phyloP scores from a whole-genome alignment of 2,888 invertebrate genomes.

The Anthrax anthrax region DNA sequence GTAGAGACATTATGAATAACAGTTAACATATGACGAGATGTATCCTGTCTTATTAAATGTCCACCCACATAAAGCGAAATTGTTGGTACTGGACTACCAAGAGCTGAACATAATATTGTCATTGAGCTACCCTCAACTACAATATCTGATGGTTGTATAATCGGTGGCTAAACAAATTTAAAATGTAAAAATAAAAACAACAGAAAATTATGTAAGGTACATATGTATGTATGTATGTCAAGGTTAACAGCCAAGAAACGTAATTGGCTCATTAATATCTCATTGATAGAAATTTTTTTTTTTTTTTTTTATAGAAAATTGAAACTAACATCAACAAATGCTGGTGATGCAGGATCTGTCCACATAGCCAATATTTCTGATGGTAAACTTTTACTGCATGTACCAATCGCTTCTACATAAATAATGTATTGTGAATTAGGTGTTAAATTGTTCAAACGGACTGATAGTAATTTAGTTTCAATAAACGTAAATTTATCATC shows the following conservation, averaged over 20 bases:
- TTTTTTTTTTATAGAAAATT: background rate
- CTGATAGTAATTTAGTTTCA: conserved; percentile 53
- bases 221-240: background rate
- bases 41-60: conserved; percentile 65
- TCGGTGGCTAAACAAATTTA: conserved; percentile 49
- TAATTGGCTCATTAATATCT: too few relatives aligned
- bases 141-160: conserved; percentile 68
- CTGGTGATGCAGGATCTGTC: conserved; percentile 78
- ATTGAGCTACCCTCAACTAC: conserved; percentile 74
- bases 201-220: background rate
- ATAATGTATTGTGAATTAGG: conserved; percentile 74
- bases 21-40: conserved; percentile 72
- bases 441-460: conserved; percentile 52
- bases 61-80: conserved; percentile 64
- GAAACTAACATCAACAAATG: conserved; percentile 61
- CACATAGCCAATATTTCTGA: conserved; percentile 73
- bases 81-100: conserved; percentile 74
- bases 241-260: too few relatives aligned
- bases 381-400: conserved; percentile 55
- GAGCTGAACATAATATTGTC: conserved; percentile 71
- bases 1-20: conserved; percentile 72
- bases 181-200: too few relatives aligned
- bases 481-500: conserved; percentile 45
- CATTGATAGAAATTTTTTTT: too few relatives aligned
- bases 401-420: conserved; percentile 56